These are phyloP conservation scores for Mola mola DNA, from an alignment of 2,113 vertebrate genomes.

Conservation along the genomic window DNA sequence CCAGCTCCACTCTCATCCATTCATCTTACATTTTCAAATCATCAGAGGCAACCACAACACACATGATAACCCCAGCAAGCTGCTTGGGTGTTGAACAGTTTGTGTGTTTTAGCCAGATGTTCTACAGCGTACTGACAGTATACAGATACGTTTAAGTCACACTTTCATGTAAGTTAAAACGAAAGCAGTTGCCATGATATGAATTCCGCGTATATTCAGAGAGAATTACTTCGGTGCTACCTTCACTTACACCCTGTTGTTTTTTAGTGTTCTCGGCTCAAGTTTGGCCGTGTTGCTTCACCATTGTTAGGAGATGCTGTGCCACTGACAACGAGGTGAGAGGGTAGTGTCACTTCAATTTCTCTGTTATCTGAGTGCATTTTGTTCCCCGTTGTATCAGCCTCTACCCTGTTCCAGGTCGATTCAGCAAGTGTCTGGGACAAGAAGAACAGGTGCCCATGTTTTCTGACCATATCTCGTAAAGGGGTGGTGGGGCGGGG, in stretches of 20 bases:
- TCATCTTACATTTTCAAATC: conserved; percentile 27
- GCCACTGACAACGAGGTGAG: not conserved
- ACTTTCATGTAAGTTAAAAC: no score
- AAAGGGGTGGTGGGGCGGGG: conserved; percentile 12
- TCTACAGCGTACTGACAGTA: not conserved
- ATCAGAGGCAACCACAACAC: not conserved
- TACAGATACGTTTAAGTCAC: not conserved
- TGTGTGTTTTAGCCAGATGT: not conserved
- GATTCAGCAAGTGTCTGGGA: conserved; percentile 2
- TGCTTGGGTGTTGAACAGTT: not conserved
- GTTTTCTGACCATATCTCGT: conserved; percentile 30
- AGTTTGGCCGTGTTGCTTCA: no score
- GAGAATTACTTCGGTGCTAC: conserved; percentile 19
- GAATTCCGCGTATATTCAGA: conserved; percentile 20
- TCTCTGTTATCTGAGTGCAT: not conserved
- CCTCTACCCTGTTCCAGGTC: not conserved
- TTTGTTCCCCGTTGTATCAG: not conserved
- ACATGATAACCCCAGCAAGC: no score
- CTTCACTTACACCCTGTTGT: conserved; percentile 2
- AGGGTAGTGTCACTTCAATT: not conserved
- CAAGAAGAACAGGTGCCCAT: conserved; percentile 5
- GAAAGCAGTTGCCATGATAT: conserved; percentile 9
- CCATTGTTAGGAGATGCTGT: no score
- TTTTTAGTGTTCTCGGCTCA: not conserved
- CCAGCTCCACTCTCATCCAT: conserved; percentile 1